These are phyloP conservation scores for Agrilus planipennis DNA, from an alignment of 1,140 invertebrate species.

Conservation along the genomic window DNA sequence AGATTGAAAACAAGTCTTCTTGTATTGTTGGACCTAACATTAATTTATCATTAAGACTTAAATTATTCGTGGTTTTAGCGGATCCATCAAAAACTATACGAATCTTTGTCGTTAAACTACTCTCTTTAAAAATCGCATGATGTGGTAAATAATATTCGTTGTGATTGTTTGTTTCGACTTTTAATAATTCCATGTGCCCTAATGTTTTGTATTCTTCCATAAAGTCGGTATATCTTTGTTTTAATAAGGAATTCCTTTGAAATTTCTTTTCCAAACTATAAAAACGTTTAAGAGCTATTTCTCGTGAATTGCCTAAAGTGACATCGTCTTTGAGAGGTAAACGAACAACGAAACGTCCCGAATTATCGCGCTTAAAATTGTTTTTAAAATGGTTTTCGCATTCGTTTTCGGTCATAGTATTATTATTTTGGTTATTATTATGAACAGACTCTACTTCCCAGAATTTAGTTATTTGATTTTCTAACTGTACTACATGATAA, in stretches of 20 bases:
- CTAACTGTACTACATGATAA: neutral
- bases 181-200: slow-evolving; percentile 27
- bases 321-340: slow-evolving; percentile 12
- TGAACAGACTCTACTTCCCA: too few relatives aligned
- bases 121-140: slow-evolving; percentile 22
- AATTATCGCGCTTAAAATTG: neutral
- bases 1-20: slow-evolving; percentile 24
- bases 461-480: neutral
- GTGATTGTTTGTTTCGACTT: neutral
- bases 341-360: slow-evolving; percentile 13
- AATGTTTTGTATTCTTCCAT: slow-evolving; percentile 25
- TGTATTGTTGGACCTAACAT: slow-evolving; percentile 28
- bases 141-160: slow-evolving; percentile 20
- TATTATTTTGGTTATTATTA: too few relatives aligned
- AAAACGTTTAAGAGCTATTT: slow-evolving; percentile 20
- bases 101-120: slow-evolving; percentile 25
- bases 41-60: slow-evolving; percentile 25
- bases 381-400: neutral
- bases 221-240: slow-evolving; percentile 14
- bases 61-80: slow-evolving; percentile 14
- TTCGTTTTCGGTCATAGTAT: too few relatives aligned
- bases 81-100: slow-evolving; percentile 31
- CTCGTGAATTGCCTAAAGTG: slow-evolving; percentile 21
- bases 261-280: slow-evolving; percentile 23
- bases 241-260: slow-evolving; percentile 13